Percentiles rank a stretch among this genome's conserved stretches.
Conservation (phyloP, 2,888 invertebrate species). For the Xestia ashworthii region DNA sequence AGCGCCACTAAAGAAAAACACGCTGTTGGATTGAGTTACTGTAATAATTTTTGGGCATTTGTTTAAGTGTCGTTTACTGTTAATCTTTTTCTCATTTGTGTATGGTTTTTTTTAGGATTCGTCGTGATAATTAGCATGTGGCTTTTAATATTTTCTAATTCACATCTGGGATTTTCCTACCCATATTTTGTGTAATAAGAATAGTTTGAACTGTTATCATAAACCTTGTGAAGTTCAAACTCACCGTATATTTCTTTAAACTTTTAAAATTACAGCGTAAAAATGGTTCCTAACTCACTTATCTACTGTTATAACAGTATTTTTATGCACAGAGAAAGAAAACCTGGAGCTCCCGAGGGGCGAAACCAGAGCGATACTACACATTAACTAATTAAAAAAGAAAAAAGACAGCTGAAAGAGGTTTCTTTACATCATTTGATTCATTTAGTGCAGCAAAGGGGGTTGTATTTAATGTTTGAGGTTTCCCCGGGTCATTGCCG, state of each 20-base stretch:
- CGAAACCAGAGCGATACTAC: slow-evolving; percentile 11
- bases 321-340: slow-evolving; percentile 20
- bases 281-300: slow-evolving; percentile 16
- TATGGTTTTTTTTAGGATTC: background rate
- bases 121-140: background rate
- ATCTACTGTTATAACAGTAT: background rate
- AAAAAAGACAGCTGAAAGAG: slow-evolving; percentile 23
- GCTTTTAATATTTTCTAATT: background rate
- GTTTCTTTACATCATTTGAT: slow-evolving; percentile 21
- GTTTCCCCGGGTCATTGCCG: background rate
- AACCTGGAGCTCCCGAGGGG: slow-evolving; percentile 16
- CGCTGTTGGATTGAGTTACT: background rate
- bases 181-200: background rate
- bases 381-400: slow-evolving; percentile 55
- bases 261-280: slow-evolving; percentile 6
- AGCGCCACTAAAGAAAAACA: background rate
- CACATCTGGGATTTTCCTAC: background rate
- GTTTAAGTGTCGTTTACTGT: background rate
- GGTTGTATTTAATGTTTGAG: background rate
- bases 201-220: slow-evolving; percentile 1
- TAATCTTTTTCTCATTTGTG: background rate
- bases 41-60: background rate
- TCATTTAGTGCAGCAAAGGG: slow-evolving; percentile 25
- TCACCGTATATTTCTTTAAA: slow-evolving; percentile 6
- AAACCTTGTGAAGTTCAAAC: background rate